phyloP scores from a whole-genome alignment of 2,888 invertebrate species.

The Pocota personata region DNA sequence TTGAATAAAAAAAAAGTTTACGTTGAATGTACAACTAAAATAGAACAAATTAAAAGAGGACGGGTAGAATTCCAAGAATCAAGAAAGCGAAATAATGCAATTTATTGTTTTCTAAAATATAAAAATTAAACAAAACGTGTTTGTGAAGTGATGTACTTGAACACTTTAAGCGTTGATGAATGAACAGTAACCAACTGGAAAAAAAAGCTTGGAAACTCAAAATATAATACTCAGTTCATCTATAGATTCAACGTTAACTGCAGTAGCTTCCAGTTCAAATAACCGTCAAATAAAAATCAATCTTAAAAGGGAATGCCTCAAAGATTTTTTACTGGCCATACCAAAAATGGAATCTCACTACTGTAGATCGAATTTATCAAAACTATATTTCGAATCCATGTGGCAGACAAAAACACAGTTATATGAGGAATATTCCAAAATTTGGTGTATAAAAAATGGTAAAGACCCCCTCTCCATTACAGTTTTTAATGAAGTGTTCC shows the following conservation, averaged over 20 bases:
- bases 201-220: conserved; percentile 3
- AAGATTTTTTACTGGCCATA: conserved; percentile 1
- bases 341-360: conserved; percentile 35
- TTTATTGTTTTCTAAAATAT: conserved; percentile 14
- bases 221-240: not conserved
- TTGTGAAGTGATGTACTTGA: conserved; percentile 27
- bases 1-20: conserved; percentile 22
- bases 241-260: not conserved
- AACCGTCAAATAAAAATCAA: too few relatives aligned
- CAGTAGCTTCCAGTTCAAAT: not conserved
- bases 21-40: conserved; percentile 27
- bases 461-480: conserved; percentile 8
- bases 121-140: conserved; percentile 18
- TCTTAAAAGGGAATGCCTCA: not conserved
- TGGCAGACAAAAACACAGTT: conserved; percentile 21
- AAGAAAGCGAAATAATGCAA: conserved; percentile 19
- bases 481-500: conserved; percentile 23
- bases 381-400: conserved; percentile 28
- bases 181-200: conserved; percentile 29
- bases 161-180: conserved; percentile 20
- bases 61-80: conserved; percentile 1
- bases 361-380: conserved; percentile 18
- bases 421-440: too few relatives aligned
- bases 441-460: conserved; percentile 12
- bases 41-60: conserved; percentile 18